Evolutionary conservation across 2,113 vertebrate species (phyloP).

Genomic region (Megaceryle maxima): DNA sequence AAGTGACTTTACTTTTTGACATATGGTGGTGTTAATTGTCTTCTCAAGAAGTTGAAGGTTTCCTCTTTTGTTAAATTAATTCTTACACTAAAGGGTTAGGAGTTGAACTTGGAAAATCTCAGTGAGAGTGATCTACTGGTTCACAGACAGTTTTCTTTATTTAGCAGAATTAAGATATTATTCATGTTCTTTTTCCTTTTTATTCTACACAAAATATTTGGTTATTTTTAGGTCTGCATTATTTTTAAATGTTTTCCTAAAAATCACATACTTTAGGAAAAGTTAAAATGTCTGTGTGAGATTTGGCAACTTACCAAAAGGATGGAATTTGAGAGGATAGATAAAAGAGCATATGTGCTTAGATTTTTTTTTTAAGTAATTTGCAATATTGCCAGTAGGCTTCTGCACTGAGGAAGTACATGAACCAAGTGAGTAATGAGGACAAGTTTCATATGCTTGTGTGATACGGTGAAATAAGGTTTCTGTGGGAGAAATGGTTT

Average conservation of each 20-base stretch:
- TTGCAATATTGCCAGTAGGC: constrained; percentile 32
- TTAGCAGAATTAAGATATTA: background rate
- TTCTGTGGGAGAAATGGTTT: constrained; percentile 11
- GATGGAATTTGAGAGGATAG: background rate
- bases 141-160: background rate
- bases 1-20: background rate
- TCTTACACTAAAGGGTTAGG: background rate
- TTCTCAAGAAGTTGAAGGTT: background rate
- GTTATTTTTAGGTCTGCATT: background rate
- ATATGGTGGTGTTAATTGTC: background rate
- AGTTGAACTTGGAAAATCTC: background rate
- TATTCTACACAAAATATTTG: background rate
- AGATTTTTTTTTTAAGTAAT: constrained; percentile 33
- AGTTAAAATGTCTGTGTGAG: background rate
- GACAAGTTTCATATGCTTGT: constrained; percentile 38
- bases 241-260: constrained; percentile 8
- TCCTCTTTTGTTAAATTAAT: background rate
- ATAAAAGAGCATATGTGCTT: constrained; percentile 14
- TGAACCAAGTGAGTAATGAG: constrained; percentile 9
- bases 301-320: background rate
- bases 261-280: background rate
- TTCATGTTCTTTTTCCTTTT: background rate
- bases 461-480: background rate
- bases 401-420: constrained; percentile 9
- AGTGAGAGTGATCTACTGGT: background rate